Evolutionary conservation across 2,113 vertebrate species (phyloP), one percentile per base, ranked within the genome.

Genomic region (Sakesphorus luctuosus): DNA sequence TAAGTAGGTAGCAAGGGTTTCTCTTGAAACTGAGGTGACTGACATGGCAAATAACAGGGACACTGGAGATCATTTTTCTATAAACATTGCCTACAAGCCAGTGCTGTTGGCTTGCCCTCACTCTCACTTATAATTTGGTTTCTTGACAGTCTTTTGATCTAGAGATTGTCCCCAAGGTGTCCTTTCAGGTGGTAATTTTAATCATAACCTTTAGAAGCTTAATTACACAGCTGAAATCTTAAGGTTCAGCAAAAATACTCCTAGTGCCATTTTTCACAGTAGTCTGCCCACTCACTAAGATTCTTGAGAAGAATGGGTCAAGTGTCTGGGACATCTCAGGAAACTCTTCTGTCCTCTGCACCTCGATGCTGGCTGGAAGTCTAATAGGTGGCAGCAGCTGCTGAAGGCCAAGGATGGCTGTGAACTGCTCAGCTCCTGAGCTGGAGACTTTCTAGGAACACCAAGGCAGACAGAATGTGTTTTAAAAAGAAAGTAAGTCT

Each of bases 251-350:
- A 75, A 59, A 80, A 84, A 26, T 81, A 59, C 43, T 90, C 38
- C 63, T 74, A 14, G 5, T 63, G 29, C 25, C 2, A 0, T 71
- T 69, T 9, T 29, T 66, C 10, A 6, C 18, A 44, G 23, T 4
- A 36, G 15, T 29, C 50, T 65, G 10, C 3, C 31, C 23, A 26
- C 0, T 23, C 13, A n/a, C 2, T 0, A 8, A 46, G 24, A n/a
- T n/a, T 29, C 19, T 66, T 53, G 33, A 74, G 76, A 38, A 66
- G 63, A 67, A 38, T 1, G 3, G 24, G 15, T 63, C 4, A 31
- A 15, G 23, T 16, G 47, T 26, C 7, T 10, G 12, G 65, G 26
- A 9, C 7, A 7, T 17, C 52, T 71, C 2, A 2, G 66, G 61
- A 50, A 36, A 26, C 33, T 23, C 12, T 36, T 65, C 46, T 80